Base-by-base conservation (phyloP, 2,113 vertebrate species). In the Prolemur simus region DNA sequence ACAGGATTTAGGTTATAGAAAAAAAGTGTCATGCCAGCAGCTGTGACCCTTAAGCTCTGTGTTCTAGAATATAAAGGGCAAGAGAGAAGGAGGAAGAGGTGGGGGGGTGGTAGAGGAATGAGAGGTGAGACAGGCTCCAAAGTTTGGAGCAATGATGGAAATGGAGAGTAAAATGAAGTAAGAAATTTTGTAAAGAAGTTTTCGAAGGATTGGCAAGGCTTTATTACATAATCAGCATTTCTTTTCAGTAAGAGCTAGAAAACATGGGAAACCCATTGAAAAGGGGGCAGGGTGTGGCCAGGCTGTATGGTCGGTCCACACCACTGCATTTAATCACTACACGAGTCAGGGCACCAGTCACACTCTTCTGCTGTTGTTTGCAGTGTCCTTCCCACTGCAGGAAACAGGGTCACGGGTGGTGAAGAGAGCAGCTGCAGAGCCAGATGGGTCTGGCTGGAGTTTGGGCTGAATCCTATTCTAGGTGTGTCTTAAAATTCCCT, bases 391-490 rank as follows among this genome's bases (percentile, higher is more conserved):
- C 15, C 27, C 21, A 54, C 3, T 42, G 34, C 15, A 63, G 63
- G 52, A 69, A 83, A 10, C 25, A 37, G 56, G 27, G 11, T 25
- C 58, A 47, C 14, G 6, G 3, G 18, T 29, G 49, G 13, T 15
- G 3, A 85, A 60, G 45, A 71, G 32, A 21, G n/a, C 0, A 0
- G 1, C 5, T 11, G 20, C 1, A 6, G 14, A 60, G 34, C 15
- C 23, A 64, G 18, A 47, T 0, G 27, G 20, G 18, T 17, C 10
- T 58, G 47, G 29, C 39, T 34, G 27, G 49, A 78, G 60, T 39
- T 58, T 25, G 39, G 49, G 8, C 32, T 47, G 66, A 63, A 68
- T 94, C 54, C 29, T 25, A 21, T 18, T 20, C 32, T 21, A 27
- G 23, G 14, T 56, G 25, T 29, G 52, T 68, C 66, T 87, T 64